A percentile compares a stretch with the other conserved stretches of the same genome.
These are phyloP conservation scores for Hybognathus amarus DNA, from an alignment of 2,797 vertebrate species.

Conservation along the genomic window DNA sequence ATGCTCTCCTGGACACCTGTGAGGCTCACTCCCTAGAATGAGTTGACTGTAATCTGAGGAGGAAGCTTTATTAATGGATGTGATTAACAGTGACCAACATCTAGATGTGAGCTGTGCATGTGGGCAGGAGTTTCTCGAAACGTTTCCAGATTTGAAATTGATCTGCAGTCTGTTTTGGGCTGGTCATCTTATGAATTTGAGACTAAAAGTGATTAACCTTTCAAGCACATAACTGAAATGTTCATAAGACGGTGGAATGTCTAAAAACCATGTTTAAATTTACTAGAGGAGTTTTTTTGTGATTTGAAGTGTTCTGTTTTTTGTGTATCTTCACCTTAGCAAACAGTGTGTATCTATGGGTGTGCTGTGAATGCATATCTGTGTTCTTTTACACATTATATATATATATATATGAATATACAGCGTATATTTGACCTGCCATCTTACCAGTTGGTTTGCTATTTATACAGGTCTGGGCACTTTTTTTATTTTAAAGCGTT, in stretches of 20 bases:
- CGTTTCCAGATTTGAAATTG: neutral
- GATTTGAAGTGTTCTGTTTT: slow-evolving; percentile 70
- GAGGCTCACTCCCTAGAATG: neutral
- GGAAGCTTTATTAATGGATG: neutral
- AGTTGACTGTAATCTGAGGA: slow-evolving; percentile 21
- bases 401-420: slow-evolving; percentile 82
- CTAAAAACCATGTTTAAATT: slow-evolving; percentile 23
- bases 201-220: slow-evolving; percentile 7
- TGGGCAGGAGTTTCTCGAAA: slow-evolving; percentile 8
- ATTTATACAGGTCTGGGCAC: slow-evolving; percentile 89
- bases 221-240: slow-evolving; percentile 14
- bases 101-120: slow-evolving; percentile 12
- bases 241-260: slow-evolving; percentile 10
- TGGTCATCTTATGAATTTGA: slow-evolving; percentile 4
- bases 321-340: slow-evolving; percentile 72
- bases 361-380: slow-evolving; percentile 79
- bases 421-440: slow-evolving; percentile 83
- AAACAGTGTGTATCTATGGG: slow-evolving; percentile 60
- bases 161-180: slow-evolving; percentile 3
- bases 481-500: slow-evolving; percentile 85
- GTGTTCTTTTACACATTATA: slow-evolving; percentile 83
- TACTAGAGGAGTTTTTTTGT: slow-evolving; percentile 7
- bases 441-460: slow-evolving; percentile 82
- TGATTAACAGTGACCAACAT: slow-evolving; percentile 9
- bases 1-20: neutral